Evolutionary conservation across 2,797 vertebrate genomes (phyloP).

Genomic region (Adelosebastes latens): DNA sequence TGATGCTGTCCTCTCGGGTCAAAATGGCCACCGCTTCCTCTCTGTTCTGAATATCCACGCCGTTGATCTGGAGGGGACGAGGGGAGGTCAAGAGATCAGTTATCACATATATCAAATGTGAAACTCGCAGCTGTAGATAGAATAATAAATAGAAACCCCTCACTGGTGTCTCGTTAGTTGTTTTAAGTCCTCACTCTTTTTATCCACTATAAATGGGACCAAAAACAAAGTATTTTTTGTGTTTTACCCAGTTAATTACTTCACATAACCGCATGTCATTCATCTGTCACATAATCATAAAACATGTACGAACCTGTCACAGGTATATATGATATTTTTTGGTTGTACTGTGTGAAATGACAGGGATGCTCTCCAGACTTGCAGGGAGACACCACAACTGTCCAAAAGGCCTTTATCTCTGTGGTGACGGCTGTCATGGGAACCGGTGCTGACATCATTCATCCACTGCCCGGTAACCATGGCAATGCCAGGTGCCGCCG

Average conservation of each 20-base stretch:
- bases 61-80: constrained; percentile 82
- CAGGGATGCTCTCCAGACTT: too few species aligned
- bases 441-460: constrained; percentile 27
- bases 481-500: constrained; percentile 18
- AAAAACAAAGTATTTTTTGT: accelerated
- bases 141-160: neutral
- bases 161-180: neutral
- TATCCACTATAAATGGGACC: neutral
- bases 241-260: neutral
- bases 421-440: constrained; percentile 35
- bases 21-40: constrained; percentile 87
- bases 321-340: neutral
- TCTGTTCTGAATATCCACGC: constrained; percentile 86
- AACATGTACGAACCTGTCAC: neutral
- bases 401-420: neutral
- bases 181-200: neutral
- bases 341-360: neutral
- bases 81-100: neutral
- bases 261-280: neutral
- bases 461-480: constrained; percentile 43
- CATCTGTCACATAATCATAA: neutral
- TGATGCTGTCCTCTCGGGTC: constrained; percentile 86
- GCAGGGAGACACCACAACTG: neutral
- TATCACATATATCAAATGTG: neutral
- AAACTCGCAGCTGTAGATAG: neutral